Evolutionary conservation across 2,888 invertebrate genomes (phyloP), one percentile per base, ranked within the genome.

Genomic region (Cinara cedri): DNA sequence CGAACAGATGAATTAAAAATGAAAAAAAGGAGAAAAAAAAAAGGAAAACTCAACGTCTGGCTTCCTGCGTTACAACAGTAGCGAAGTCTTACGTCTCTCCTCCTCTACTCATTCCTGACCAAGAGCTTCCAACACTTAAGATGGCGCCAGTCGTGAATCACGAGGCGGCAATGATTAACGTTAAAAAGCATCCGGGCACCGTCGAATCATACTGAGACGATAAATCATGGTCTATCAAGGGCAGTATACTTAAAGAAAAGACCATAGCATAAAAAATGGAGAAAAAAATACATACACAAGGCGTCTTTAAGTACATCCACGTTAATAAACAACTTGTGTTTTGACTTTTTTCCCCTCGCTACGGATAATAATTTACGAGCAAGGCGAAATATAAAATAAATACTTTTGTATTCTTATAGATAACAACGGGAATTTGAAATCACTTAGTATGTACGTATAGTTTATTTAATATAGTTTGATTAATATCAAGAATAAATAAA

Each of bases 111-210:
- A 51, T 3, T 11, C 42, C 70, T 70, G 62, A n/a, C 78, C 68
- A 26, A 51, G 60, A 78, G 49, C 70, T 78, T 78, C 78, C 60
- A 78, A 78, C 78, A 78, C 78, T 78, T 78, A 78, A 78, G 68
- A 78, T 49, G 78, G 78, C 78, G 78, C 78, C 78, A 78, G 78
- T 70, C 78, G 49, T 78, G 70, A 78, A 78, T 78, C 78, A 78
- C 70, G 70, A 78, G 78, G 78, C 78, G 78, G 70, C 70, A 51
- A 78, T 78, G 78, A 78, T 78, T 78, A 78, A 78, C 78, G 78
- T 78, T 78, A 78, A 78, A 78, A 78, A 78, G 78, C 78, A 78
- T 78, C 78, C 78, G 78, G 78, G 68, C 78, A 70, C 78, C 78
- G 68, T 78, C 68, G 78, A 78, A 78, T 78, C 68, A 70, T 78